phyloP scores from a whole-genome alignment of 2,888 invertebrate genomes.

The Torymus tubicola region DNA sequence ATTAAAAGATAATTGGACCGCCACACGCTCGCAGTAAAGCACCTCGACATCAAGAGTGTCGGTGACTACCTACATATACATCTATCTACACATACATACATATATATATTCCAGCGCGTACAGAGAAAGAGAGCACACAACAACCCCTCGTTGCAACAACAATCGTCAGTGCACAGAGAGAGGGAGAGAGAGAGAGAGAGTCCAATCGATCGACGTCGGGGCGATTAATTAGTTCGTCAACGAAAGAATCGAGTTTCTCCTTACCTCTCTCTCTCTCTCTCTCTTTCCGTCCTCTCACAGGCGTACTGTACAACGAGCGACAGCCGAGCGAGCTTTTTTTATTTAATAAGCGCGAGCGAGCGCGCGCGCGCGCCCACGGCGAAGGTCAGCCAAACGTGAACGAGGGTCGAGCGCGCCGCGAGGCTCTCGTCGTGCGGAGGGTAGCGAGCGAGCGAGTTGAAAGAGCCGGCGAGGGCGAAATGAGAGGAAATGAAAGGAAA shows the following conservation, averaged over 20 bases:
- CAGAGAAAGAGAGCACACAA: too few relatives aligned
- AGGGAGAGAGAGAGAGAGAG: background rate
- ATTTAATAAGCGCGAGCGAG: conserved; percentile 59
- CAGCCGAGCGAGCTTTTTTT: conserved; percentile 47
- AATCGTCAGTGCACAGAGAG: background rate
- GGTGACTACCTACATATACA: too few relatives aligned
- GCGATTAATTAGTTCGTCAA: conserved; percentile 9
- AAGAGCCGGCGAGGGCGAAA: conserved; percentile 26
- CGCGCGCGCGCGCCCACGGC: conserved; percentile 51
- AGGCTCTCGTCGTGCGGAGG: conserved; percentile 30
- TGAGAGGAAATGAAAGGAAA: conserved; percentile 46
- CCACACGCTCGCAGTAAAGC: background rate
- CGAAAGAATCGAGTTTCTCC: too few relatives aligned
- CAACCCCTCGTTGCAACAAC: too few relatives aligned
- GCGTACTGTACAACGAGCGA: too few relatives aligned
- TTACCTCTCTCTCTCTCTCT: background rate
- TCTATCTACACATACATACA: too few relatives aligned
- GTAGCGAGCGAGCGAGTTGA: conserved; percentile 16
- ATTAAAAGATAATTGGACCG: conserved; percentile 38
- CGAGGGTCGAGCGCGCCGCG: conserved; percentile 59
- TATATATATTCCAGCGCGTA: too few relatives aligned
- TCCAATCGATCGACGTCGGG: background rate
- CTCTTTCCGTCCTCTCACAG: background rate
- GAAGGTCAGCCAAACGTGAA: conserved; percentile 70
- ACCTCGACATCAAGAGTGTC: too few relatives aligned